phyloP scores from a whole-genome alignment of 2,888 invertebrate genomes.

The Abscondita cerata region DNA sequence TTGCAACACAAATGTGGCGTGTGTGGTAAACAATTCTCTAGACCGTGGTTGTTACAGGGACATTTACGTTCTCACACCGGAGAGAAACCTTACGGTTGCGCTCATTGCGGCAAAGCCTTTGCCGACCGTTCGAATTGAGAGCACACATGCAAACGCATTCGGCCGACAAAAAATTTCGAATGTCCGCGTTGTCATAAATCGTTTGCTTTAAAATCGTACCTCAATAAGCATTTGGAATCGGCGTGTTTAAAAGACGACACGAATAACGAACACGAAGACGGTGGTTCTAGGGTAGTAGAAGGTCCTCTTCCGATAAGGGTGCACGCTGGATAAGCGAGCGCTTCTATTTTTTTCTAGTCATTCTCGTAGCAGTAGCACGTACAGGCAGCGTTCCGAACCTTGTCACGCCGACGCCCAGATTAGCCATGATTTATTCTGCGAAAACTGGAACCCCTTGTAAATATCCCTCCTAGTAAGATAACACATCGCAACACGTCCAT shows the following conservation, averaged over 20 bases:
- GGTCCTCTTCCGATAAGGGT: constrained; percentile 28
- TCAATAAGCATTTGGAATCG: constrained; percentile 93
- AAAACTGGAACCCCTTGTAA: constrained; percentile 57
- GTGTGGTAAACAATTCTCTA: constrained; percentile 93
- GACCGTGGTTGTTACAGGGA: constrained; percentile 93
- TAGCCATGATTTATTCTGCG: constrained; percentile 56
- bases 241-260: constrained; percentile 66
- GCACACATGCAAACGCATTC: constrained; percentile 97
- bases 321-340: constrained; percentile 27
- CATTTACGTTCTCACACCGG: constrained; percentile 90
- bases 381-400: constrained; percentile 46
- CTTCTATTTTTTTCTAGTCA: constrained; percentile 26
- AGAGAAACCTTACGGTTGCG: constrained; percentile 92
- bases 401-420: constrained; percentile 52
- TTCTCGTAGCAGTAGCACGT: constrained; percentile 50
- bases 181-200: constrained; percentile 88
- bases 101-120: constrained; percentile 94
- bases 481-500: constrained; percentile 61
- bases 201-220: constrained; percentile 93
- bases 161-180: constrained; percentile 84
- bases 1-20: constrained; percentile 89
- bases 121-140: constrained; percentile 91
- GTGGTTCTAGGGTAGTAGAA: constrained; percentile 26
- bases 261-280: constrained; percentile 26
- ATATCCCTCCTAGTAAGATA: constrained; percentile 55